Base-by-base conservation (phyloP, 2,888 invertebrate species). In the Conchocele bisecta region DNA sequence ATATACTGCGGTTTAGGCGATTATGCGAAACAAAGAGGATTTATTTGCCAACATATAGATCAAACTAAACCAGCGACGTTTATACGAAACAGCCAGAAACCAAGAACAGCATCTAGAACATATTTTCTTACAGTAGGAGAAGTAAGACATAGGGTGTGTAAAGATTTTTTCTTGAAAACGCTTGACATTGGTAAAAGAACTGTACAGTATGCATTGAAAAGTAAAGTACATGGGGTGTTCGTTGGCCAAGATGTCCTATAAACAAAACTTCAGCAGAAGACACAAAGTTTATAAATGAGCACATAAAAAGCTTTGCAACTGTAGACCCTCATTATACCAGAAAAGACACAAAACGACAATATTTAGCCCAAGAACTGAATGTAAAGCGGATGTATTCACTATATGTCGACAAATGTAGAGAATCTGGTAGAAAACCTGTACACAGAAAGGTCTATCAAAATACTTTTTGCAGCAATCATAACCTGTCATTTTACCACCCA, bases 1-100 rank as follows among this genome's bases (percentile, higher is more conserved):
- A 68, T 60, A 60, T 79, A 74, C 33, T 74, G 76, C 76, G 72
- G 54, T 42, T 35, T 76, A 17, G 68, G 71, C 7, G 71, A 74
- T 26, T 79, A 79, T 59, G 59, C 64, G 0, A 67, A 67, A 17
- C 76, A 79, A 28, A 76, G 70, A 48, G 71, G 70, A 39, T 79
- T 74, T 64, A 76, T 79, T 29, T 76, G 76, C 2, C 54, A 66
- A 1, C 65, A 71, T 46, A 70, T 76, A 15, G 69, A 65, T 15
- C 66, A 69, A 39, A 56, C 67, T n/a, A 53, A 53, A 33, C 65
- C 75, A 26, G 70, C 64, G 37, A 67, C 68, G 3, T 20, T 29
- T 20, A 48, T n/a, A 37, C 13, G 26, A 35, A 13, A 24, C 29
- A 70, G 58, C 41, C 70, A 72, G 33, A 42, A 71, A 57, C 39